Base-by-base conservation (phyloP, 2,888 invertebrate species). In the Hermaeophaga mercurialis region DNA sequence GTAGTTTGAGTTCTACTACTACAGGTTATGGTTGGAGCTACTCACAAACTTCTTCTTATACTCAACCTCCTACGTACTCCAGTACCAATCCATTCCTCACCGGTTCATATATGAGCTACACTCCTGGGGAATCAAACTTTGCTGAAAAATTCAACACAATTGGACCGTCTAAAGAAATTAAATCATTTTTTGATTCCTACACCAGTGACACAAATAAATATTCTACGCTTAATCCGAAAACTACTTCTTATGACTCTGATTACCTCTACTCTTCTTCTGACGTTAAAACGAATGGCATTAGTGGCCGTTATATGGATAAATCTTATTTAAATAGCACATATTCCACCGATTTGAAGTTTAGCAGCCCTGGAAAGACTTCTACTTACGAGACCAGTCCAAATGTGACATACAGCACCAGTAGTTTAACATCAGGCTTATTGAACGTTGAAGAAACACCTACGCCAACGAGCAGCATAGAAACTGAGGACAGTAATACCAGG, bases 81-180 rank as follows among this genome's bases (percentile, higher is more conserved):
- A 79, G 79, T 59, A 85, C 85, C 43, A 85, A 85, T 76, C 85
- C 85, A 54, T 85, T 85, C 75, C 76, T 85, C 69, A 78, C 78
- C 2, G 79, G 78, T 1, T 77, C 78, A 7, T 79, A 78, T 59
- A 64, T 78, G 66, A 75, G 75, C 53, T 78, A 78, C 62, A 73
- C 69, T 17, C 71, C 77, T 0, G 68, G 67, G 11, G 71, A 73
- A 12, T 62, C 54, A 44, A 68, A 62, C 45, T 67, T 65, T 18
- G 66, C 68, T 31, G 75, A 75, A 24, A 78, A 78, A 64, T 78
- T 73, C 60, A 76, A 75, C 64, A 77, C 77, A 0, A 76, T 77
- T 22, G 73, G 75, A 6, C 70, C 75, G 2, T 68, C 70, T 2
- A 74, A 73, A 61, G 70, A 70, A 8, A 62, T 68, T n/a, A 70